Evolutionary conservation across 2,888 invertebrate genomes (phyloP).

Genomic region (Phengaris alcon): DNA sequence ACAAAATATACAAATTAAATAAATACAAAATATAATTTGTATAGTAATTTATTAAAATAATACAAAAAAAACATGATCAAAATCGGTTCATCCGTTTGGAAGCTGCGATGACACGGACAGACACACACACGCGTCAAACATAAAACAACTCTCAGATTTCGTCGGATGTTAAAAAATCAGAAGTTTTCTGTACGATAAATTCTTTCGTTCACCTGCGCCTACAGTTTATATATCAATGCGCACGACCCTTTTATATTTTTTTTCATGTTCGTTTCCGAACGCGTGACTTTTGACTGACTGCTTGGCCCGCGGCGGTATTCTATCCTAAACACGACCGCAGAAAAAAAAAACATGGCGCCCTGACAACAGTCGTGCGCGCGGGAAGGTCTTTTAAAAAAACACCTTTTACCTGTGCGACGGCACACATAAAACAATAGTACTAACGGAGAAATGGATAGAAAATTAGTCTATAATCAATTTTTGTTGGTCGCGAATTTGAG

Average conservation of each 20-base stretch:
- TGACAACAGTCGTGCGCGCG: conserved; percentile 49
- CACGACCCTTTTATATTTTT: conserved; percentile 58
- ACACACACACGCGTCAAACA: no score
- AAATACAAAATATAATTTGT: no score
- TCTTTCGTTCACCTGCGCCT: not conserved
- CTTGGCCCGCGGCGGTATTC: conserved; percentile 65
- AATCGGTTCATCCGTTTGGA: not conserved
- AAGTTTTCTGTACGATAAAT: not conserved
- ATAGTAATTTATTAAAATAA: no score
- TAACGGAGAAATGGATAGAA: conserved; percentile 45
- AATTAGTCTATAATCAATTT: conserved; percentile 38
- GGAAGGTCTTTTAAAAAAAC: conserved; percentile 64
- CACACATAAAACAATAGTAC: conserved; percentile 56
- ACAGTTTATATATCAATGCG: not conserved
- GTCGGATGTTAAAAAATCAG: no score
- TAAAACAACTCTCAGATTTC: no score
- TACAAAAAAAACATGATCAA: no score
- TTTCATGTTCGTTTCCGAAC: conserved; percentile 54
- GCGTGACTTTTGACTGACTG: conserved; percentile 79
- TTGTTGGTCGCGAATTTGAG: conserved; percentile 40
- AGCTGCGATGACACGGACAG: not conserved
- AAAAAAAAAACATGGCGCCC: conserved; percentile 63
- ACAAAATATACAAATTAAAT: no score
- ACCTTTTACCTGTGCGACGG: conserved; percentile 62
- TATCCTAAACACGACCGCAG: conserved; percentile 65